A percentile compares a stretch with the other conserved stretches of the same genome.
phyloP scores from a whole-genome alignment of 2,797 vertebrate species.

The Limosa lapponica region DNA sequence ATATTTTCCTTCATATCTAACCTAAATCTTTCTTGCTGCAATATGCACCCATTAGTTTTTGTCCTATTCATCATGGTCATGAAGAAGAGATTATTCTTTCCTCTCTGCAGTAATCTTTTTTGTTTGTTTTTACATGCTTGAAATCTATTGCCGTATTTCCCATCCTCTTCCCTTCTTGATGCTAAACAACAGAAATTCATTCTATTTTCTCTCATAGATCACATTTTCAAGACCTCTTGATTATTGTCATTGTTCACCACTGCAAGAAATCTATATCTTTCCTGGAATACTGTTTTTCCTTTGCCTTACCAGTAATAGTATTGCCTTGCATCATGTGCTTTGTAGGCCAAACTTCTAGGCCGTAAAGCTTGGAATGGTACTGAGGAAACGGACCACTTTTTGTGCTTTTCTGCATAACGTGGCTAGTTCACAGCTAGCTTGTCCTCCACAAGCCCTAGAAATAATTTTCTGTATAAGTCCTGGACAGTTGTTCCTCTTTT shows the following conservation, averaged over 20 bases:
- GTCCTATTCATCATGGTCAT: slow-evolving; percentile 1
- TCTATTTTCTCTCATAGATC: background rate
- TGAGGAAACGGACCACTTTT: background rate
- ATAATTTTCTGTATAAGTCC: background rate
- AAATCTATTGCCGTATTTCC: slow-evolving; percentile 32
- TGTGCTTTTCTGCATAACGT: background rate
- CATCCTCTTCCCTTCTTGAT: background rate
- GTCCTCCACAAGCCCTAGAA: background rate
- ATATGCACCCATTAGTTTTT: background rate
- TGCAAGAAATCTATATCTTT: background rate
- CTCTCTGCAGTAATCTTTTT: background rate
- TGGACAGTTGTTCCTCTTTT: accelerated
- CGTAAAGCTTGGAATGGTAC: background rate
- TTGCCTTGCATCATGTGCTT: background rate
- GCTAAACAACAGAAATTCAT: background rate
- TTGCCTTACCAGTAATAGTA: background rate
- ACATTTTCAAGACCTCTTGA: background rate
- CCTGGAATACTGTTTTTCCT: background rate
- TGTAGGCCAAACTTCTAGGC: background rate
- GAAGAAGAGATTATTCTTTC: slow-evolving; percentile 29
- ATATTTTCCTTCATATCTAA: slow-evolving; percentile 31
- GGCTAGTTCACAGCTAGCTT: background rate
- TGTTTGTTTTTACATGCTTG: slow-evolving; percentile 8
- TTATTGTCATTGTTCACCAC: background rate
- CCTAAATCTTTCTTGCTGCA: slow-evolving; percentile 44